Evolutionary conservation across 2,113 vertebrate species (phyloP), one percentile per base, ranked within the genome.

Genomic region (Todiramphus chloris): DNA sequence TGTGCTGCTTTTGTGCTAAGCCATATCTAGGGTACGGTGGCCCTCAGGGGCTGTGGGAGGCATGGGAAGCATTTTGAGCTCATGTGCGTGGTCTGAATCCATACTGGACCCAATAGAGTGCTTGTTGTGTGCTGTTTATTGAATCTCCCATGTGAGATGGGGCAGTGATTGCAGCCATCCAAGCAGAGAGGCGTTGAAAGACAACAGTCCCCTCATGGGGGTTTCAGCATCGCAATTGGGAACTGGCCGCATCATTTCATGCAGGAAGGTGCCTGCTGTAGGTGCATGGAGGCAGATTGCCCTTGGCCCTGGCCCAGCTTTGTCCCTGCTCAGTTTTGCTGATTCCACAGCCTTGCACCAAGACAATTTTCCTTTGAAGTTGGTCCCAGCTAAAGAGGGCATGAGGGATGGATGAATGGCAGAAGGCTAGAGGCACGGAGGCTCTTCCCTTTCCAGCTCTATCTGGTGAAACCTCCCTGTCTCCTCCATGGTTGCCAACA

Each of bases 201-300:
- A 27, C 17, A 58, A 1, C 14, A 28, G 7, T 4, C 11, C 44
- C 31, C 56, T 89, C 21, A 14, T 0, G 0, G 10, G 39, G 8
- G 1, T 44, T 70, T 70, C 0, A 1, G 43, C 64, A n/a, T 33
- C 43, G 16, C 69, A 83, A 12, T 10, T 5, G 11, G 50, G 55
- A 74, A 3, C 11, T 33, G 62, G 35, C 63, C 1, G 0, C 21
- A 2, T 9, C 5, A 0, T 59, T 77, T 67, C 13, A 2, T 13
- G 33, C 3, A 14, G 79, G 44, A 76, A 83, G 48, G 50, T 8
- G 5, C 50, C 62, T 64, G 56, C 46, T 81, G 31, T 43, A 72
- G 37, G 50, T 81, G n/a, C 21, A 10, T 5, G 21, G 56, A 16
- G 41, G 76, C 72, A 83, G 51, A 51, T 67, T 90, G 76, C 37